Conservation (phyloP, 2,888 invertebrate genomes). For the Bruchidius siliquastri region DNA sequence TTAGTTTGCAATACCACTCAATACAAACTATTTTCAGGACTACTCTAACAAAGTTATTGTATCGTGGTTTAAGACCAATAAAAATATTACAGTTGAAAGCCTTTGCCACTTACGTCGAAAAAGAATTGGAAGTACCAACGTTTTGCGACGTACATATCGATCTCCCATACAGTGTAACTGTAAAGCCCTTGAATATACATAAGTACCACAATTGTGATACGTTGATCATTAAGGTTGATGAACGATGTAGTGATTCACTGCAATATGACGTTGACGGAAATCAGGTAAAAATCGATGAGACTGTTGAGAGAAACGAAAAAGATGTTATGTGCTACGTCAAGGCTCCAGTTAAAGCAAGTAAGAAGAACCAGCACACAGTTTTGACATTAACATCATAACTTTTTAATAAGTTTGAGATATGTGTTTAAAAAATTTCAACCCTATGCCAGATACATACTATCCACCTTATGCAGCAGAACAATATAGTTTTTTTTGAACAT, state of each 20-base stretch:
- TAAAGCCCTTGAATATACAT: conserved; percentile 38
- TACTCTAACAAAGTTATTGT: neutral
- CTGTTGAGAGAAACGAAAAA: conserved; percentile 8
- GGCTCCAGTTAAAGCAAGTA: conserved; percentile 43
- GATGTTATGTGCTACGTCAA: conserved; percentile 30
- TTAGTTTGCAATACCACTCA: neutral
- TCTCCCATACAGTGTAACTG: conserved; percentile 33
- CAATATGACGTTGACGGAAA: conserved; percentile 28
- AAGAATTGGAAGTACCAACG: conserved; percentile 29
- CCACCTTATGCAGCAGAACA: too few species aligned
- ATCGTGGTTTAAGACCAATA: neutral
- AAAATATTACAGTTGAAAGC: neutral
- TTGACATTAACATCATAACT: too few species aligned
- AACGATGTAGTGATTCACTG: conserved; percentile 19
- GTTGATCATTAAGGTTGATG: conserved; percentile 29
- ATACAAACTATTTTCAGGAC: neutral
- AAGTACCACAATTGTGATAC: conserved; percentile 37
- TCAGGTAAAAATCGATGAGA: conserved; percentile 23
- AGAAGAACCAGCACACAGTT: conserved; percentile 10
- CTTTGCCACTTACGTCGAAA: neutral
- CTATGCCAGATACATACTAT: too few species aligned
- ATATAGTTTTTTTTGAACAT: too few species aligned
- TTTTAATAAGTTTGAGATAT: too few species aligned
- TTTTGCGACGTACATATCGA: conserved; percentile 38
- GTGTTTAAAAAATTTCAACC: too few species aligned